Conservation (phyloP, 1,140 invertebrate species). For the Condylostylus longicornis region DNA sequence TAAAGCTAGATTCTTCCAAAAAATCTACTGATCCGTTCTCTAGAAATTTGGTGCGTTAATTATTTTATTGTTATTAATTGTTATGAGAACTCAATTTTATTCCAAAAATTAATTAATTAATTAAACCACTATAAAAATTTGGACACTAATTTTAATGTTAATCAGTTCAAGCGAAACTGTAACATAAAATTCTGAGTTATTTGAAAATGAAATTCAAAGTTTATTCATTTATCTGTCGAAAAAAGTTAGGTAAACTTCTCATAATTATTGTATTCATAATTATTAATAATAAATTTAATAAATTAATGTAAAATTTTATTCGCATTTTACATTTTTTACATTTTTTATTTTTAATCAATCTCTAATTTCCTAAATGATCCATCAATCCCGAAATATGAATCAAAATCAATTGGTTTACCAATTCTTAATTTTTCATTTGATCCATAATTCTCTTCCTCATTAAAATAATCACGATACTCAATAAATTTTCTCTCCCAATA, state of each 20-base stretch:
- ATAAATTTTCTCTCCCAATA: constrained; percentile 37
- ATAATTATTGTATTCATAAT: not conserved
- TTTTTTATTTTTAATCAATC: constrained; percentile 20
- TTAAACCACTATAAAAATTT: too few species aligned
- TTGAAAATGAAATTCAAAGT: too few species aligned
- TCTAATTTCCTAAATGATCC: constrained; percentile 37
- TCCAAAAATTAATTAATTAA: too few species aligned
- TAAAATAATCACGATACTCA: constrained; percentile 33
- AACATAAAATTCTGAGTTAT: too few species aligned
- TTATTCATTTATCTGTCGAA: not conserved
- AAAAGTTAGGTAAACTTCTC: not conserved
- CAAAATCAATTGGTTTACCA: constrained; percentile 27
- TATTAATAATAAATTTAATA: not conserved
- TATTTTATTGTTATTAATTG: too few species aligned
- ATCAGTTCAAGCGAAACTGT: too few species aligned
- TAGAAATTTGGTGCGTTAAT: too few species aligned
- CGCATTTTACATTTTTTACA: not conserved
- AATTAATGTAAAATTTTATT: not conserved
- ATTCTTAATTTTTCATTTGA: constrained; percentile 39
- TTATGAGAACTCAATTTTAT: too few species aligned
- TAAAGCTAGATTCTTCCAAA: too few species aligned
- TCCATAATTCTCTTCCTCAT: constrained; percentile 36
- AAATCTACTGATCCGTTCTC: too few species aligned
- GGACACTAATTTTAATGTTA: too few species aligned
- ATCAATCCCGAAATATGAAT: constrained; percentile 39